Percentiles rank a stretch among this genome's conserved stretches.
phyloP scores from a whole-genome alignment of 2,888 invertebrate species.

The Trypoxylon attenuatum region DNA sequence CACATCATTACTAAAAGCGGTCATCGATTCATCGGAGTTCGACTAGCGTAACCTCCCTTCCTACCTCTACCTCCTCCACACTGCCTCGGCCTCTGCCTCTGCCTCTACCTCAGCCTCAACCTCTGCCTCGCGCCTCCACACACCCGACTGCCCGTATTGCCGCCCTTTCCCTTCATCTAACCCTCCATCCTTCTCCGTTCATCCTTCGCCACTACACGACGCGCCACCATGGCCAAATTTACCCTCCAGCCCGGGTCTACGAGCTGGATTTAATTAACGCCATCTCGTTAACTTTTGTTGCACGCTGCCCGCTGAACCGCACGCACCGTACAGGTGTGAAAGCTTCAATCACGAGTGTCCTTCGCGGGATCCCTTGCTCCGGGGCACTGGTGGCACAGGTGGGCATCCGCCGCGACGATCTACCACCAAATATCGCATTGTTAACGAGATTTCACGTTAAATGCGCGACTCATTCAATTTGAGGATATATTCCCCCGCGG shows the following conservation, averaged over 20 bases:
- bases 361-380: too few species aligned
- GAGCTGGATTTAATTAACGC: constrained; percentile 57
- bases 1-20: constrained; percentile 63
- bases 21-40: constrained; percentile 56
- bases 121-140: constrained; percentile 18
- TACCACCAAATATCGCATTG: too few species aligned
- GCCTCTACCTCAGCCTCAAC: constrained; percentile 24
- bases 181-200: not conserved
- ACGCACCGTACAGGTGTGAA: constrained; percentile 26
- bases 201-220: not conserved
- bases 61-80: constrained; percentile 6
- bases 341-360: constrained; percentile 6
- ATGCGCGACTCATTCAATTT: too few species aligned
- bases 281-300: constrained; percentile 57
- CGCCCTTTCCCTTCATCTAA: not conserved
- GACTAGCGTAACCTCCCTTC: constrained; percentile 38
- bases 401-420: too few species aligned
- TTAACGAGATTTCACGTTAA: too few species aligned
- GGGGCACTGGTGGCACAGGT: too few species aligned
- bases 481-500: too few species aligned
- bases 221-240: constrained; percentile 54
- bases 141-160: not conserved
- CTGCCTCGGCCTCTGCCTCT: constrained; percentile 6
- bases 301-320: constrained; percentile 28
- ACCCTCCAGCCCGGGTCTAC: constrained; percentile 43